These are phyloP conservation scores for Chymomyza caudatula DNA, from an alignment of 2,888 invertebrate species.

Conservation along the genomic window DNA sequence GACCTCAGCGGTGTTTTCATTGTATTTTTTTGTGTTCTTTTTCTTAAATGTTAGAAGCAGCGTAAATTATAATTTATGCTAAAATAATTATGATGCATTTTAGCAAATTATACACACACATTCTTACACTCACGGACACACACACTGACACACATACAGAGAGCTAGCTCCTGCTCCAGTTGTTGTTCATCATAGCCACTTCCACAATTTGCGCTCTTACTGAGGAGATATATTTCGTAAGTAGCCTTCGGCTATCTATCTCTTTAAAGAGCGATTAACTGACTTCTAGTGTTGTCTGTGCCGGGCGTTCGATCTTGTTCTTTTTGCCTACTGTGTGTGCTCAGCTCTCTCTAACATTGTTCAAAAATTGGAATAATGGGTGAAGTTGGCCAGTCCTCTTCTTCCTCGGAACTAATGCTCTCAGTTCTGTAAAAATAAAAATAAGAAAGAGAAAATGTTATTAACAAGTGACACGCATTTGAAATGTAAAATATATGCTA, in stretches of 20 bases:
- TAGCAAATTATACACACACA: constrained; percentile 70
- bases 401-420: constrained; percentile 81
- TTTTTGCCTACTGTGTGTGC: constrained; percentile 18
- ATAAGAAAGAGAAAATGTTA: not conserved
- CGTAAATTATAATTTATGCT: constrained; percentile 57
- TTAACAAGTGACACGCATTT: too few species aligned
- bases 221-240: constrained; percentile 18
- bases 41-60: constrained; percentile 69
- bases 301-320: constrained; percentile 9
- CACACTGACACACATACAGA: constrained; percentile 29
- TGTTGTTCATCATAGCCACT: constrained; percentile 10
- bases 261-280: not conserved
- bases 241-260: not conserved
- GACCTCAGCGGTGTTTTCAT: constrained; percentile 29
- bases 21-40: constrained; percentile 8
- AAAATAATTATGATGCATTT: constrained; percentile 72
- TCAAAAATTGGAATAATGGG: constrained; percentile 81
- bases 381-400: constrained; percentile 83
- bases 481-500: too few species aligned
- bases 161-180: constrained; percentile 5
- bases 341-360: constrained; percentile 74
- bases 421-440: constrained; percentile 79
- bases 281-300: not conserved
- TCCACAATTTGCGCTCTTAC: not conserved
- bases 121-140: not conserved